Conservation (phyloP, 64 coral and sea anemone genomes). For the Porites australiensis region DNA sequence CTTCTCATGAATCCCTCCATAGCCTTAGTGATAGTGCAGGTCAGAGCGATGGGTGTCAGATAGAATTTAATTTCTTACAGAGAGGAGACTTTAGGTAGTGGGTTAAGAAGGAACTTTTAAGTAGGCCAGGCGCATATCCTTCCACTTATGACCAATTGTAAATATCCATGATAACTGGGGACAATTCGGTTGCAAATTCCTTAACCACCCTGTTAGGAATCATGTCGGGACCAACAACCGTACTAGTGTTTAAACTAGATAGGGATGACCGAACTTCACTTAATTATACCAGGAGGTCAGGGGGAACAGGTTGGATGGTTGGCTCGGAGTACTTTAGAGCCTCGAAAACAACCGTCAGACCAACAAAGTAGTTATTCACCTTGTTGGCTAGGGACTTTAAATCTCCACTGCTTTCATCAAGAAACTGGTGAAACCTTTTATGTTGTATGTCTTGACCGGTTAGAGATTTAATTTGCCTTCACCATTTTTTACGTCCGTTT, state of each 20-base stretch:
- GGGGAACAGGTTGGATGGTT: not conserved
- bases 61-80: not conserved
- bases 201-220: slow-evolving; percentile 32
- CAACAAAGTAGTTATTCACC: no score
- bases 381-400: no score
- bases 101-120: no score
- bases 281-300: not conserved
- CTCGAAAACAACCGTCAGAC: no score
- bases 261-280: not conserved
- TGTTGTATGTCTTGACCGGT: slow-evolving; percentile 15
- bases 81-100: not conserved
- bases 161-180: slow-evolving; percentile 8
- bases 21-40: not conserved
- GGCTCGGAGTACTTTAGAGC: no score
- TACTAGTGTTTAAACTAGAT: not conserved
- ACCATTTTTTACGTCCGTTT: not conserved
- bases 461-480: not conserved
- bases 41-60: not conserved
- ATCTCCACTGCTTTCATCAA: not conserved
- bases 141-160: not conserved
- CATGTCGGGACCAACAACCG: not conserved
- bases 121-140: no score
- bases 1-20: not conserved
- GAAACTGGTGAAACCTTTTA: not conserved
- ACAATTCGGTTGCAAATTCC: slow-evolving; percentile 4